Evolutionary conservation across 2,888 invertebrate species (phyloP).

Genomic region (Epirrhoe alternata): DNA sequence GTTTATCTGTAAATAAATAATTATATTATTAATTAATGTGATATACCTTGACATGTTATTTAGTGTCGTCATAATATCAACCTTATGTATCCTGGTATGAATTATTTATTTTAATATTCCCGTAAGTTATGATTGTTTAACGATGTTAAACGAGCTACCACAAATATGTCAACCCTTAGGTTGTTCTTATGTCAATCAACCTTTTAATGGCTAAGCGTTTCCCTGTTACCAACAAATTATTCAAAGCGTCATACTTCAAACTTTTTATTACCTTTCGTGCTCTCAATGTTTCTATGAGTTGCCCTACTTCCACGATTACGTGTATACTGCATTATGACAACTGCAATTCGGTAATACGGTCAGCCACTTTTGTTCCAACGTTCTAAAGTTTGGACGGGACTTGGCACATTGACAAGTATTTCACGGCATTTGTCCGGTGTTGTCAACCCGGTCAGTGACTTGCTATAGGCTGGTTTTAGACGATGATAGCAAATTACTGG

Average conservation of each 20-base stretch:
- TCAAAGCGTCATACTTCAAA: background rate
- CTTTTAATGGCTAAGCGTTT: slow-evolving; percentile 1
- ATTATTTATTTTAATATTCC: background rate
- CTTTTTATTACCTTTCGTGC: background rate
- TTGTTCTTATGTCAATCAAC: slow-evolving; percentile 1
- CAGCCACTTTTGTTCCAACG: slow-evolving; percentile 42
- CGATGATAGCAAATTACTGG: slow-evolving; percentile 19
- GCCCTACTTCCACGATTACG: slow-evolving; percentile 38
- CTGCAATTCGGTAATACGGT: slow-evolving; percentile 59
- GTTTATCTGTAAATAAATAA: background rate
- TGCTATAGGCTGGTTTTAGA: slow-evolving; percentile 50
- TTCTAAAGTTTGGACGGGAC: slow-evolving; percentile 41
- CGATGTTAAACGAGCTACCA: too few relatives aligned
- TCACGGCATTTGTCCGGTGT: slow-evolving; percentile 66
- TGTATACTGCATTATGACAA: slow-evolving; percentile 60
- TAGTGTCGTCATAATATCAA: background rate
- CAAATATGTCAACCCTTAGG: background rate
- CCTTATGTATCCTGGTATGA: background rate
- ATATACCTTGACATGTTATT: background rate
- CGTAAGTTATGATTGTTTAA: background rate
- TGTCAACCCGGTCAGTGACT: slow-evolving; percentile 73
- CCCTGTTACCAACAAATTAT: background rate
- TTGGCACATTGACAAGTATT: slow-evolving; percentile 80
- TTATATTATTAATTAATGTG: background rate
- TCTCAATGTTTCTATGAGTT: slow-evolving; percentile 19